Evolutionary conservation across 2,888 invertebrate species (phyloP), one percentile per base, ranked within the genome.

Genomic region (Galeruca laticollis): DNA sequence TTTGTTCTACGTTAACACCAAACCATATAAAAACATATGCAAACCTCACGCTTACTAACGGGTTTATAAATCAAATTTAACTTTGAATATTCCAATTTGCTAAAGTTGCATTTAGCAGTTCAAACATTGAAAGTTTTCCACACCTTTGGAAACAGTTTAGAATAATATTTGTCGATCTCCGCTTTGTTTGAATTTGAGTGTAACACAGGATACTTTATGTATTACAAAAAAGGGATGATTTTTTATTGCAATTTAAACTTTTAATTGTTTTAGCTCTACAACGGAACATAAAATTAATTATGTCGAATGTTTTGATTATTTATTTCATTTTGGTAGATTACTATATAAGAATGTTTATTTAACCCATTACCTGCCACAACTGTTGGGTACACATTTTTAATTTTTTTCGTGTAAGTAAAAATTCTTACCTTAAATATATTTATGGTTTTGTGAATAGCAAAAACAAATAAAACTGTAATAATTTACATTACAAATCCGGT

Each of bases 51-150:
- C 43, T 64, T 26, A 63, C 37, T 49, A 40, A 56, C 54, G 26
- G 26, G 64, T 43, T 64, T 64, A 56, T 56, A 64, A 64, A 64
- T 64, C 64, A 64, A 64, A 64, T 64, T 64, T 64, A 64, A 64
- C 56, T 64, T 64, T 64, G 40, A 56, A 64, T 56, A 56, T 52
- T 52, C 51, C 51, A 51, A 20, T 54, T 54, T 6, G 54, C 18
- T 52, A 5, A 52, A 52, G 15, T 13, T 51, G 10, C 51, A 21
- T 21, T 21, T 13, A 52, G 21, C 52, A 20, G 52, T 52, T 52
- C 56, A 56, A 56, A 56, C 56, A 56, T 15, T 56, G 9, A 56
- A 56, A 56, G 56, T 56, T 56, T 56, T 56, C 56, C 18, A 15
- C 56, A 56, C 33, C 56, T 56, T 56, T 15, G 33, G 15, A 15